A percentile compares a stretch with the other conserved stretches of the same genome.
Evolutionary conservation across 53 echinoderm and acorn worm species (phyloP).

Genomic region (Zoroaster sp.): DNA sequence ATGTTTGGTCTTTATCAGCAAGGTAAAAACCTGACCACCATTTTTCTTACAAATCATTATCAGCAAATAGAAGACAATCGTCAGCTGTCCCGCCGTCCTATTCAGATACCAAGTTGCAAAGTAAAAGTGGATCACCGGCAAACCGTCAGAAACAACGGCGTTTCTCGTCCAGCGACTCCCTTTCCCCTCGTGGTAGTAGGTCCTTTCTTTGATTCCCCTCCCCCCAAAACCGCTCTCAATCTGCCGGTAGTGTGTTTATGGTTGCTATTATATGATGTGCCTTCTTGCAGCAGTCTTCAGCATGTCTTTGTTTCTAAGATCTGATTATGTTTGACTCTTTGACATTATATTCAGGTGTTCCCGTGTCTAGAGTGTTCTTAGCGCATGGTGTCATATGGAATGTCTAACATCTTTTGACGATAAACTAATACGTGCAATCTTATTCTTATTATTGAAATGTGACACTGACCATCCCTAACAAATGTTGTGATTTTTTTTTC

Average conservation of each 20-base stretch:
- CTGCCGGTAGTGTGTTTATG: conserved; percentile 12
- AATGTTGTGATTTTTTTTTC: no score
- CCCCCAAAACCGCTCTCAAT: background rate
- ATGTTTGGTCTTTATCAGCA: background rate
- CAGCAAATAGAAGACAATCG: conserved; percentile 1
- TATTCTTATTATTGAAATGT: no score
- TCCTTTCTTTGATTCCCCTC: background rate
- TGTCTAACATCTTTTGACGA: background rate
- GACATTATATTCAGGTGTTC: background rate
- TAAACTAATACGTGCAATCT: conserved; percentile 4
- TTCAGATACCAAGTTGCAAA: conserved; percentile 43
- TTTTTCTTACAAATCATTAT: conserved; percentile 3
- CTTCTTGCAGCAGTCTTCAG: background rate
- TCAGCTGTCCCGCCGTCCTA: conserved; percentile 13
- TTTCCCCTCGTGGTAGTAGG: conserved; percentile 38
- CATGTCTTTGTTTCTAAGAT: conserved; percentile 1
- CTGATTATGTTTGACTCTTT: background rate
- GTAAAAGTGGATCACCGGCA: background rate
- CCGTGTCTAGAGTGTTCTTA: background rate
- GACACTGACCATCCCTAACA: no score
- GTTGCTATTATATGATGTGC: background rate
- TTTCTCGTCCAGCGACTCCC: conserved; percentile 48
- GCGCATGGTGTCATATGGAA: conserved; percentile 22
- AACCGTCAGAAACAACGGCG: background rate
- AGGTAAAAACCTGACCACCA: background rate